phyloP scores from a whole-genome alignment of 1,140 invertebrate genomes.

The Platyscapa corneri region DNA sequence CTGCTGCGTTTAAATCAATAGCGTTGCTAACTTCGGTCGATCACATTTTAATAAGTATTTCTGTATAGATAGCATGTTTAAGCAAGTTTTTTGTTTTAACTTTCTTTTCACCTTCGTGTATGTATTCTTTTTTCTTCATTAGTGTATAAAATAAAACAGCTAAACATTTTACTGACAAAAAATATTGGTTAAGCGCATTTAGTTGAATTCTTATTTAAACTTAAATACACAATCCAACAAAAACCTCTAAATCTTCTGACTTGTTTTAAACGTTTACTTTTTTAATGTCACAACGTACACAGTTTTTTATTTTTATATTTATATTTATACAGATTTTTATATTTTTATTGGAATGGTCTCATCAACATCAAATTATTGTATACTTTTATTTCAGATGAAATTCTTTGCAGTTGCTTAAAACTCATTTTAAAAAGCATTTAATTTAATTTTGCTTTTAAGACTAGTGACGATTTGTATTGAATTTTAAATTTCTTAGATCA shows the following conservation, averaged over 20 bases:
- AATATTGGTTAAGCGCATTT: not conserved
- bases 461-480: not conserved
- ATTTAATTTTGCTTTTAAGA: not conserved
- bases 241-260: not conserved
- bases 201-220: not conserved
- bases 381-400: not conserved
- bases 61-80: not conserved
- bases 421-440: not conserved
- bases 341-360: not conserved
- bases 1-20: slow-evolving; percentile 75
- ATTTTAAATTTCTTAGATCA: not conserved
- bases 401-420: not conserved
- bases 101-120: not conserved
- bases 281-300: not conserved
- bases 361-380: not conserved
- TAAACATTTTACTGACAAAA: slow-evolving; percentile 10
- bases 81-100: not conserved
- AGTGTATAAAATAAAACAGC: not conserved
- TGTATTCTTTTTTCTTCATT: slow-evolving; percentile 10
- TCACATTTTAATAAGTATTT: slow-evolving; percentile 6
- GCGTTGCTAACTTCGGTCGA: slow-evolving; percentile 31
- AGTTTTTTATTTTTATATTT: not conserved
- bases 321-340: slow-evolving; percentile 42
- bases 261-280: not conserved
- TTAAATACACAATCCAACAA: not conserved